Evolutionary conservation across 1,140 invertebrate genomes (phyloP), one percentile per base, ranked within the genome.

Genomic region (Zaprionus vittiger): DNA sequence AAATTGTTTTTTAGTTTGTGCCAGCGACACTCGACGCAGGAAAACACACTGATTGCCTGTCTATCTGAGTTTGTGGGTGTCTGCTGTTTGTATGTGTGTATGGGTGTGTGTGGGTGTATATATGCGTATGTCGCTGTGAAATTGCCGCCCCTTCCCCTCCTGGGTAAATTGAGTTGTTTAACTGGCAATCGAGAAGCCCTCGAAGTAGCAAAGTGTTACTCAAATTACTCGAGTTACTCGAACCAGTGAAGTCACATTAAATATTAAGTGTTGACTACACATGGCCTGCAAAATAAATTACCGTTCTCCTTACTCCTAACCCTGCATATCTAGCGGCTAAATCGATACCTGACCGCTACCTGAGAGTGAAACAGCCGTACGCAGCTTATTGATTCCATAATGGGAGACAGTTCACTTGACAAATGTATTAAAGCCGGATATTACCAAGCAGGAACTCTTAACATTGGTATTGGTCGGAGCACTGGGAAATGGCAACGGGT

Each of bases 151-250:
- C 20, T 68, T 56, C 47, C 56, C n/a, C 71, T 63, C 54, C 55
- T 28, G 66, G 77, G 52, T 49, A 79, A 87, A 83, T 89, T 87
- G 74, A 89, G 83, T 87, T 86, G 84, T 75, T 86, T 83, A 83
- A 71, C 70, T 75, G 78, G 81, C 80, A 83, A 87, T 89, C 76
- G 84, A 89, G 68, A 54, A 34, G 24, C 22, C 37, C 56, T 72
- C 54, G 44, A 44, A 60, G 60, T 34, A 31, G 37, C 49, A 20
- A 61, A n/a, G 41, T 17, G 66, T 61, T 61, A 38, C 26, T 38
- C 63, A 34, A 72, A 34, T 31, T 28, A 17, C 41, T 49, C 34
- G 22, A 44, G 47, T 66, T 38, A 59, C 44, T 60, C 64, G 38
- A 49, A 9, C 31, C 71, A 67, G 15, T 55, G 37, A 71, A 71